phyloP scores from a whole-genome alignment of 1,140 invertebrate genomes.

The Phymastichus coffea region DNA sequence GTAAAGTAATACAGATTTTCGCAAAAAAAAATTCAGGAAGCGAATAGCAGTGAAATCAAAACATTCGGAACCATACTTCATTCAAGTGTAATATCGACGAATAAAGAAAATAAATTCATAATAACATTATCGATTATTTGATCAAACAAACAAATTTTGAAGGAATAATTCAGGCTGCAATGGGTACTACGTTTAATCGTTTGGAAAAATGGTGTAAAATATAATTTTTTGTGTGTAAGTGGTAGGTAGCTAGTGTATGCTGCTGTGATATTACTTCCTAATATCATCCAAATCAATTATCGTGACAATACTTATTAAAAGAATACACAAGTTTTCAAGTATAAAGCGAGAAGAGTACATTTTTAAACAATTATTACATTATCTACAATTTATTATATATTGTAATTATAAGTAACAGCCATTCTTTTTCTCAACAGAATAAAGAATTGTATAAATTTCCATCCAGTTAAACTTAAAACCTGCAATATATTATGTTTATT shows the following conservation, averaged over 20 bases:
- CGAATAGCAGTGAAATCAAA: background rate
- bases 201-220: constrained; percentile 55
- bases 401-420: too few relatives aligned
- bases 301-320: too few relatives aligned
- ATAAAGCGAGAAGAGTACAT: too few relatives aligned
- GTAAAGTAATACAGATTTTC: background rate
- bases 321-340: too few relatives aligned
- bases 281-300: too few relatives aligned
- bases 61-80: background rate
- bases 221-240: constrained; percentile 54
- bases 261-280: constrained; percentile 60
- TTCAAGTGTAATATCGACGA: background rate
- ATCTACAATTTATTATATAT: too few relatives aligned
- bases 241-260: constrained; percentile 59
- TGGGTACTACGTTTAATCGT: background rate
- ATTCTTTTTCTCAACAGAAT: too few relatives aligned
- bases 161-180: background rate
- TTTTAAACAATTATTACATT: too few relatives aligned
- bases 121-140: background rate
- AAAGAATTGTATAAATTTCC: too few relatives aligned
- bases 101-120: background rate
- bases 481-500: too few relatives aligned
- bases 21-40: too few relatives aligned
- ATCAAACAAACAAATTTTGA: background rate
- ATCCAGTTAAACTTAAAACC: too few relatives aligned